Evolutionary conservation across 1,140 invertebrate species (phyloP).

Genomic region (Drosophila leontia): DNA sequence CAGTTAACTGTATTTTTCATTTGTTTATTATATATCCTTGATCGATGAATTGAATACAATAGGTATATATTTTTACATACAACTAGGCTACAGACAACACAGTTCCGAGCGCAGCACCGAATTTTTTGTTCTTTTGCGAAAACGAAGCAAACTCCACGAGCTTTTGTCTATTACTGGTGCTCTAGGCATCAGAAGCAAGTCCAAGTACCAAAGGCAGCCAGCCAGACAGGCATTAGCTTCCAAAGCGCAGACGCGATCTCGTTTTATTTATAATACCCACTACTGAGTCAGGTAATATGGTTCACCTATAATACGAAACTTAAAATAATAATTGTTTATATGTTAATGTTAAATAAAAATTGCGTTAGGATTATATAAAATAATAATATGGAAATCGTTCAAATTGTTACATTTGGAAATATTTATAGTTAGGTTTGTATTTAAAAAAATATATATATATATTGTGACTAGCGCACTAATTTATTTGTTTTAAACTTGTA

Average conservation of each 20-base stretch:
- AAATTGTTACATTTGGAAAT: too few relatives aligned
- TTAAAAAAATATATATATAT: too few relatives aligned
- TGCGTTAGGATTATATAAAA: too few relatives aligned
- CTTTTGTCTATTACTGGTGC: constrained; percentile 75
- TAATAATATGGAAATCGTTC: too few relatives aligned
- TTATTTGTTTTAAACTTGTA: too few relatives aligned
- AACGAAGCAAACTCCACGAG: constrained; percentile 77
- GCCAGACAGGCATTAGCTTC: background rate
- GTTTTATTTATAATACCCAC: constrained; percentile 18
- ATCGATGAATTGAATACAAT: background rate
- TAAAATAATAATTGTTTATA: background rate
- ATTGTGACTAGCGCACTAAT: too few relatives aligned
- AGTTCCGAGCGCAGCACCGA: constrained; percentile 51
- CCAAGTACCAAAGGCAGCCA: background rate
- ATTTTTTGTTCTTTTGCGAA: constrained; percentile 55
- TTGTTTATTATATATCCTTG: background rate
- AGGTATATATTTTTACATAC: constrained; percentile 54
- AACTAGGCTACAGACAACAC: constrained; percentile 74
- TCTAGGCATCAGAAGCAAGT: constrained; percentile 19
- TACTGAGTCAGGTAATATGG: background rate
- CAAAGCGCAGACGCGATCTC: constrained; percentile 19
- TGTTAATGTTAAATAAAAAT: too few relatives aligned
- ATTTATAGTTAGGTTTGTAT: too few relatives aligned
- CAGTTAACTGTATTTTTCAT: background rate
- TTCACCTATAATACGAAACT: background rate